Evolutionary conservation across 2,797 vertebrate species (phyloP), one percentile per base, ranked within the genome.

Genomic region (Spea hammondii): DNA sequence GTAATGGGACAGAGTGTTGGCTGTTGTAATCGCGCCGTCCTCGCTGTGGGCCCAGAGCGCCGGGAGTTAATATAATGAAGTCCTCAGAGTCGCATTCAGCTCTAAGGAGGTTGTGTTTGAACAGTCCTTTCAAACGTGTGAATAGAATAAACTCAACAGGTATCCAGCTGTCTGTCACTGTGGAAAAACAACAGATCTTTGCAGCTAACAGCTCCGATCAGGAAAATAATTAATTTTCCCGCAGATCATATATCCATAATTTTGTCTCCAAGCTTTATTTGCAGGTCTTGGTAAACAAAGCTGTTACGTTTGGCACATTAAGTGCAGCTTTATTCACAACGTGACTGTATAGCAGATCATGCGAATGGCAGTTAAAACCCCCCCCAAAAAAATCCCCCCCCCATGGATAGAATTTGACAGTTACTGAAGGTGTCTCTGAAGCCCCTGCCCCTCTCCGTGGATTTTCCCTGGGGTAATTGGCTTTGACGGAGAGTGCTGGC

Each of bases 391-490:
- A 17, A 17, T 1, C 72, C 81, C 49, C 64, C 32, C 57, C 1
- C 76, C 0, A 9, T 65, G 69, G 74, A 8, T 48, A 83, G 85
- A 77, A 75, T 76, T 86, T 88, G 88, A 83, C 85, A 82, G 83
- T 76, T 83, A 59, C 45, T 68, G 86, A 79, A 85, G 86, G 74
- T 82, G 68, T 70, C 79, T 57, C 44, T 17, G 76, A 83, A 87
- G 65, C 83, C 83, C 70, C 13, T 57, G 75, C 75, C 83, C 76
- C 84, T 59, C 83, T 83, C 0, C 83, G 5, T 0, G 9, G 78
- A 59, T 32, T 71, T 66, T 88, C 92, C 90, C 84, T 77, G 87
- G 91, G 90, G 91, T 90, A 88, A 92, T 91, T 91, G 93, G 86
- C 90, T 92, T 85, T 89, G 90, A 91, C 84, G 82, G 87, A 84